Conservation (phyloP, 2,888 invertebrate genomes). For the Drosophila nr. fundita region DNA sequence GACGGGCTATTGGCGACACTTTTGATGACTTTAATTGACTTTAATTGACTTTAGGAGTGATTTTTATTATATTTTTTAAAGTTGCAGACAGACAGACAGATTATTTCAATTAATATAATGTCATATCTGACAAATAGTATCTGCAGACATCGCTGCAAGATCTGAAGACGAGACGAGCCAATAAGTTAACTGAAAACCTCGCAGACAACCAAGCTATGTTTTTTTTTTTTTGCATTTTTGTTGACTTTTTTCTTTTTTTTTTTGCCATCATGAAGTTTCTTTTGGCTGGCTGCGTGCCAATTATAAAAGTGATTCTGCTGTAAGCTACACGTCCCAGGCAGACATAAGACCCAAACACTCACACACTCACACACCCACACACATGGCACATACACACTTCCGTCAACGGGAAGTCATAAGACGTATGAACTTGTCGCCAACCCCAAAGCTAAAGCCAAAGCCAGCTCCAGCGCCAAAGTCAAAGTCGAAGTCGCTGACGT, state of each 20-base stretch:
- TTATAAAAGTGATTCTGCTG: slow-evolving; percentile 80
- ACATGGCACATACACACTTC: slow-evolving; percentile 68
- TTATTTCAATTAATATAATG: slow-evolving; percentile 79
- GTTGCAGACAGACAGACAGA: slow-evolving; percentile 25
- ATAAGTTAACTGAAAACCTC: slow-evolving; percentile 64
- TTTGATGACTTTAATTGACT: slow-evolving; percentile 67
- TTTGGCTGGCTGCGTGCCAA: slow-evolving; percentile 80
- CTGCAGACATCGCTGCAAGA: slow-evolving; percentile 72
- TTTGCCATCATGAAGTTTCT: slow-evolving; percentile 52
- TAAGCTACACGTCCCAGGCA: slow-evolving; percentile 77
- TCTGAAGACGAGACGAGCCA: slow-evolving; percentile 49
- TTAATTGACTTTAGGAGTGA: slow-evolving; percentile 57
- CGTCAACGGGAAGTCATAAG: slow-evolving; percentile 82
- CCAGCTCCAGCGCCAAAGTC: slow-evolving; percentile 23
- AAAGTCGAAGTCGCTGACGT: slow-evolving; percentile 52
- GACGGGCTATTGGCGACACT: slow-evolving; percentile 46
- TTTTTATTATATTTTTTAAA: slow-evolving; percentile 28
- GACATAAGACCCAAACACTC: slow-evolving; percentile 59
- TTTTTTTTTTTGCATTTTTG: slow-evolving; percentile 25
- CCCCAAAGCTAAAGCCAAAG: slow-evolving; percentile 30
- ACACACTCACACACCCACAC: slow-evolving; percentile 38
- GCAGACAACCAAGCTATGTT: slow-evolving; percentile 44
- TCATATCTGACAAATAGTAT: slow-evolving; percentile 74
- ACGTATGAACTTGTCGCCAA: slow-evolving; percentile 80
- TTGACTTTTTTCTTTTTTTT: slow-evolving; percentile 27